These are phyloP conservation scores for Caranx ignobilis DNA, from an alignment of 2,113 vertebrate genomes.

Conservation along the genomic window DNA sequence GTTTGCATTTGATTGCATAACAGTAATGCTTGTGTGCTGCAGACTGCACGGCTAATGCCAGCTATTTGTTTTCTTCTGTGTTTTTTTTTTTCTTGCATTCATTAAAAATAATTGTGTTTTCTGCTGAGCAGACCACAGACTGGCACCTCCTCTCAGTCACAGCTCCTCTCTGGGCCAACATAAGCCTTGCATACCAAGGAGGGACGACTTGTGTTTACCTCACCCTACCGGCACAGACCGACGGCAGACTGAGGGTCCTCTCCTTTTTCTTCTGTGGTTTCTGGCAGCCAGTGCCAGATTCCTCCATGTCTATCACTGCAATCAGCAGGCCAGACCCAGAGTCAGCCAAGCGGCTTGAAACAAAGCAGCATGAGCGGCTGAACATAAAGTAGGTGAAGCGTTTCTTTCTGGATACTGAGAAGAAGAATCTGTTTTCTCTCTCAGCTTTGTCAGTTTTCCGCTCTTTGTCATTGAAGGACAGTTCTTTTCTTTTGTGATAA, in stretches of 20 bases:
- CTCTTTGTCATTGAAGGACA: conserved; percentile 53
- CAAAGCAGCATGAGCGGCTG: conserved; percentile 74
- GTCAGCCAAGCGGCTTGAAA: conserved; percentile 78
- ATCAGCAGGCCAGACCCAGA: conserved; percentile 86
- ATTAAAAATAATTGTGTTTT: conserved; percentile 80
- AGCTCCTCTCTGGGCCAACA: conserved; percentile 66
- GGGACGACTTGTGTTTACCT: conserved; percentile 88
- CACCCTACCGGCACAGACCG: conserved; percentile 64
- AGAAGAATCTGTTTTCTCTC: conserved; percentile 66
- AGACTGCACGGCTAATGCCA: conserved; percentile 29
- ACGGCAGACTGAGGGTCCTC: conserved; percentile 84
- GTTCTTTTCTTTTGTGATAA: conserved; percentile 47
- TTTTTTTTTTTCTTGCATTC: conserved; percentile 55
- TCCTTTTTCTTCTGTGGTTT: conserved; percentile 81
- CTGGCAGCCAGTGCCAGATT: conserved; percentile 87
- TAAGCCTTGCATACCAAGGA: conserved; percentile 84
- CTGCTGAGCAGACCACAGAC: conserved; percentile 62
- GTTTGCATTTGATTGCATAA: conserved; percentile 55
- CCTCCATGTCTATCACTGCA: conserved; percentile 89
- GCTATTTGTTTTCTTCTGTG: conserved; percentile 52
- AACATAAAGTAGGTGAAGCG: conserved; percentile 78
- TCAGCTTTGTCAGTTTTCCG: conserved; percentile 31
- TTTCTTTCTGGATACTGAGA: conserved; percentile 73
- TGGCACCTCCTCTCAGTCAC: conserved; percentile 63
- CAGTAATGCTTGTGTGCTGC: conserved; percentile 19